Base-by-base conservation (phyloP, 2,888 invertebrate genomes). In the Tetheella fluctuosa region DNA sequence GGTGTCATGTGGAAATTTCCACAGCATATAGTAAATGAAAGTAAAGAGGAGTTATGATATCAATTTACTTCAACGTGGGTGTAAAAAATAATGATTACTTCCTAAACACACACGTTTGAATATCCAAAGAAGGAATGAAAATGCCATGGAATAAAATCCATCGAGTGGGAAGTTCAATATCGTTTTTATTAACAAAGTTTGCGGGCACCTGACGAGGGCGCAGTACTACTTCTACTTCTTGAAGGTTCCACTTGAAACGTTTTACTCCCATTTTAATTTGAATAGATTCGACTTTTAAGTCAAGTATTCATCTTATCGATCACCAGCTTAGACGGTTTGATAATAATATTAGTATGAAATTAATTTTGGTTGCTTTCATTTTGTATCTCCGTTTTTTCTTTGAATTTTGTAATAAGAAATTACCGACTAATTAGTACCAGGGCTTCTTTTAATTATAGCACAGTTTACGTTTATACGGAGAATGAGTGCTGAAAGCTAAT, bases 131-230 rank as follows among this genome's bases (percentile, higher is more conserved):
- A 39, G 6, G 59, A 30, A 8, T 52, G 53, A 53, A 17, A 30
- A 39, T 8, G 28, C 54, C 60, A 60, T 55, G 52, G 67, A 70
- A 70, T 72, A 71, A 72, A 70, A 69, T 70, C 70, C 61, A 57
- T 62, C 53, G 60, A 68, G 60, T 59, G 60, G 64, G 69, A 67
- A 70, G 72, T 65, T 74, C 76, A 79, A 79, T 81, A 78, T 73
- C 74, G 71, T 76, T 81, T 77, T 83, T 82, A 83, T 82, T 76
- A 83, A 83, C 69, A 79, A 83, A 83, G 77, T 83, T 83, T 70
- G 64, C 58, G 62, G 70, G 71, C 76, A 79, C 79, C 77, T 76
- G 78, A 68, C 73, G 69, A 60, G 64, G 65, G 52, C 63, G 68
- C 71, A 30, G 42, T 70, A 69, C 70, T 64, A 65, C 64, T 34